Evolutionary conservation across 2,113 vertebrate genomes (phyloP), one percentile per base, ranked within the genome.

Genomic region (Melanerpes aurifrons): DNA sequence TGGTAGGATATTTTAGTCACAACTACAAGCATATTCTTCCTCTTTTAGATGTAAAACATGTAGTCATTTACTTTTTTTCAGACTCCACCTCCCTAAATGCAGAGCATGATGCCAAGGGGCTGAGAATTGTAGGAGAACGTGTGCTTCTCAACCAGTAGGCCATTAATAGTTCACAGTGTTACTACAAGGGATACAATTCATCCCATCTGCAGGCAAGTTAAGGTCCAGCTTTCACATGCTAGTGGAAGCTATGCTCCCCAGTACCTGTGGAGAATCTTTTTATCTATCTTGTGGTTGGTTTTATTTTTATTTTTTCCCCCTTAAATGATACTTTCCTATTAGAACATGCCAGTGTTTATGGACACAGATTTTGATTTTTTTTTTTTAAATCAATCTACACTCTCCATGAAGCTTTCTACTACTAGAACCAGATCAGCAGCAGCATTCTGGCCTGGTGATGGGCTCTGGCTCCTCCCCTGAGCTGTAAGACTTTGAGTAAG

Each of bases 51-150:
- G 66, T 57, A 87, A 91, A 84, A 54, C 48, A 26, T 67, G 29
- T 7, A 50, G 66, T 40, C 45, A 75, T 78, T 96, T 54, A 43
- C 28, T 87, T 29, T 59, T 94, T 94, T 88, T 89, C 37, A 85
- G 66, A 82, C 32, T 35, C 87, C 61, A 78, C 35, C 40, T 87
- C 85, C 74, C 69, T 22, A 86, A 89, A 48, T 66, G 48, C 37
- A 64, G 45, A 57, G 16, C 35, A 64, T 37, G 79, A 68, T 91
- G 76, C 58, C 86, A 91, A 91, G 76, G 43, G 54, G 88, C 45
- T 83, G 72, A 37, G 66, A 86, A 45, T 31, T 45, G 64, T 54
- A 64, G 43, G 83, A 77, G n/a, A 91, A 90, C 59, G 64, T 4
- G 22, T 43, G 22, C 31, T 91, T 87, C 66, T 92, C 54, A 45